Evolutionary conservation across 2,113 vertebrate species (phyloP).

Genomic region (Catagonus wagneri): DNA sequence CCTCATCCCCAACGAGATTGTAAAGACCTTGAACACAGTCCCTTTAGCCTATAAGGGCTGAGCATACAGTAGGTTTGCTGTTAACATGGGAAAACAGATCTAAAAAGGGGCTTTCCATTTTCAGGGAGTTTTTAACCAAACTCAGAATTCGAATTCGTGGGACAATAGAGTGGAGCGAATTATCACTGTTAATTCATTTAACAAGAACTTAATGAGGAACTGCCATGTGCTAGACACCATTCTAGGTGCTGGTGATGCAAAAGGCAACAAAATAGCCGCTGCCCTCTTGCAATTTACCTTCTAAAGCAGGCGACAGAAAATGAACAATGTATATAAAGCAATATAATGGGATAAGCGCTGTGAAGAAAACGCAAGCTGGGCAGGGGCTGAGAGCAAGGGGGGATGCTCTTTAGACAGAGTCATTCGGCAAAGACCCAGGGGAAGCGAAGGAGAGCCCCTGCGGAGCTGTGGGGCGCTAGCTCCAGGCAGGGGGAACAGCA

Average conservation of each 20-base stretch:
- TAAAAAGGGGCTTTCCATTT: not conserved
- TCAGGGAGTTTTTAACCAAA: conserved; percentile 12
- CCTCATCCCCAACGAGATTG: not conserved
- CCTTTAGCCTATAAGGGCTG: not conserved
- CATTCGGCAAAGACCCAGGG: not conserved
- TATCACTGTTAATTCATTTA: not conserved
- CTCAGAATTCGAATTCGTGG: too few species aligned
- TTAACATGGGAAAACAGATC: not conserved
- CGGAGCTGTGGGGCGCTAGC: not conserved
- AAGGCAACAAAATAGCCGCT: not conserved
- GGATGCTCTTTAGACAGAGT: not conserved
- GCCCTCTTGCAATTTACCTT: not conserved
- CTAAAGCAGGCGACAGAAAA: not conserved
- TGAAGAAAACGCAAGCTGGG: not conserved
- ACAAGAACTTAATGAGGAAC: not conserved
- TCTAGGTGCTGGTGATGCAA: too few species aligned
- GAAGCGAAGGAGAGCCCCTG: not conserved
- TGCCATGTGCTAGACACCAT: accelerated
- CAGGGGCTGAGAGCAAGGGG: not conserved
- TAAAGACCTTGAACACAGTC: not conserved
- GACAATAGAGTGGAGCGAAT: not conserved
- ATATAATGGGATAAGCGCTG: not conserved
- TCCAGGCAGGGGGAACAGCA: not conserved
- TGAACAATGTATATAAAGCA: not conserved
- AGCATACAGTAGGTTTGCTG: not conserved